A percentile compares a stretch with the other conserved stretches of the same genome.
phyloP scores from a whole-genome alignment of 2,888 invertebrate species.

The Callyntrura sp. region DNA sequence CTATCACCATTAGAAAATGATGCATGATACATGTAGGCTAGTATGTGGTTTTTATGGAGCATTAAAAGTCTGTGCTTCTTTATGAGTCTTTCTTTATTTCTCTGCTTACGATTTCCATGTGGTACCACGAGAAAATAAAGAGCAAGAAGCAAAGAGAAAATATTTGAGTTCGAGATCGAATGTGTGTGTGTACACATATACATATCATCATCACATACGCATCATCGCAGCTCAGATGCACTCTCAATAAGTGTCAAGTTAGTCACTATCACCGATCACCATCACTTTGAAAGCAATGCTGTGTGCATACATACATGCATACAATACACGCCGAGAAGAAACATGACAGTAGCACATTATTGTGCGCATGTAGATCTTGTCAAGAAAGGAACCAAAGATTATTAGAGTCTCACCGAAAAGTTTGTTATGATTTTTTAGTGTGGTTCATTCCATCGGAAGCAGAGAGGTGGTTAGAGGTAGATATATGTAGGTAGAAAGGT shows the following conservation, averaged over 20 bases:
- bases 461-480: not conserved
- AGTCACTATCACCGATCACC: not conserved
- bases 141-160: too few species aligned
- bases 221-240: slow-evolving; percentile 18
- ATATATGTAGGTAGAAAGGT: not conserved
- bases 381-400: slow-evolving; percentile 8
- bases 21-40: not conserved
- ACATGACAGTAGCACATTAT: not conserved
- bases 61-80: not conserved
- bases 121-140: too few species aligned
- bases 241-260: slow-evolving; percentile 24
- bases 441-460: slow-evolving; percentile 5
- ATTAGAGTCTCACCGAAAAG: not conserved
- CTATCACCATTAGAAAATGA: not conserved
- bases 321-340: not conserved
- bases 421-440: slow-evolving; percentile 35
- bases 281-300: not conserved
- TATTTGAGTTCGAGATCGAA: not conserved
- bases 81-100: not conserved
- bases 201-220: not conserved
- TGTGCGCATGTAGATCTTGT: slow-evolving; percentile 25
- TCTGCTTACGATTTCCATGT: not conserved
- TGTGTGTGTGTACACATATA: not conserved
- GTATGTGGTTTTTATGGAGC: not conserved
- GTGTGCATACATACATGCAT: slow-evolving; percentile 1